Base-by-base conservation (phyloP, 2,797 vertebrate species). In the Phaenicophaeus curvirostris region DNA sequence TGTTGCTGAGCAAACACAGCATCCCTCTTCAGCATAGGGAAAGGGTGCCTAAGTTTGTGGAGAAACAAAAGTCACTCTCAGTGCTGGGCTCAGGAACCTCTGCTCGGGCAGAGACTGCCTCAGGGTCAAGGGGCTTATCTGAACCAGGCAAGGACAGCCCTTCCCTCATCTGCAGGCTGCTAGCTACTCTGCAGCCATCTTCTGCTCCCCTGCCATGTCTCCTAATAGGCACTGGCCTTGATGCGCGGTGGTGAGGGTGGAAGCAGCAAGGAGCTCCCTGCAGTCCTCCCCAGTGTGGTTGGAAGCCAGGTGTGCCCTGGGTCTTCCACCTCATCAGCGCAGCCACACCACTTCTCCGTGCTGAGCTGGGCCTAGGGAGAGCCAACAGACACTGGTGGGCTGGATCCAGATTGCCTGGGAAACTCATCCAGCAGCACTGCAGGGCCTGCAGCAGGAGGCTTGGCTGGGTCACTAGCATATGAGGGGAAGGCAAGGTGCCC, bases 221-320 rank as follows among this genome's bases (percentile, higher is more conserved):
- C 28, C 37, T 41, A 30, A 30, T 7, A 35, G 42, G n/a, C 30
- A 75, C 44, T 2, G 1, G 35, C 71, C 46, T 33, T 58, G 20
- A 20, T 58, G 51, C 1, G 0, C 0, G 42, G 24, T 8, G 20
- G 35, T 3, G 18, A 21, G 15, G 20, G 21, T 25, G 15, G 35
- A 13, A 41, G 35, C 18, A 46, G 51, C 3, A 4, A 37, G 27
- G 18, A 11, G 12, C 27, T 82, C 55, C 46, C 68, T 20, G 15
- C 1, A 2, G 37, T 21, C 27, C 17, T 58, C 58, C 23, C n/a
- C 33, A 27, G 15, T 10, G 5, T 0, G 0, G 8, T 28, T 25
- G 30, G 44, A 58, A 71, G 65, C 28, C 51, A 39, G 11, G 5
- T 5, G 2, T 44, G 24, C 13, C 15, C 16, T 3, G 1, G 8